phyloP scores from a whole-genome alignment of 2,113 vertebrate genomes.

The Lepisosteus osseus region DNA sequence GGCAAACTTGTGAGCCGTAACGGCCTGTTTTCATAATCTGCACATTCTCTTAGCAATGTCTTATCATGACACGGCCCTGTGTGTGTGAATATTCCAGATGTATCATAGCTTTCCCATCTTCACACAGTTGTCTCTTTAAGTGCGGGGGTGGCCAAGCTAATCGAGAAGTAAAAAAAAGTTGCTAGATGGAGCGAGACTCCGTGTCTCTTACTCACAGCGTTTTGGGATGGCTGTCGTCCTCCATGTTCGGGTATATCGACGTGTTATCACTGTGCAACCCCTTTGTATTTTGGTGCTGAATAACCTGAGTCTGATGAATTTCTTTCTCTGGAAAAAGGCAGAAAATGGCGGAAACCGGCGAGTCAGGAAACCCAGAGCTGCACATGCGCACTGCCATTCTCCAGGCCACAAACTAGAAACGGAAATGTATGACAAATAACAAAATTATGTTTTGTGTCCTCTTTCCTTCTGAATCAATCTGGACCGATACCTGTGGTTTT shows the following conservation, averaged over 20 bases:
- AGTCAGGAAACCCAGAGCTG: slow-evolving; percentile 37
- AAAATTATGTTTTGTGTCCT: background rate
- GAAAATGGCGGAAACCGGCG: slow-evolving; percentile 52
- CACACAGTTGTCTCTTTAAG: background rate
- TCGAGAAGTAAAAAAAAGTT: background rate
- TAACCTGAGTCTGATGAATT: slow-evolving; percentile 26
- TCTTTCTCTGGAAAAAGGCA: slow-evolving; percentile 31
- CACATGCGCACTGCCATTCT: slow-evolving; percentile 31
- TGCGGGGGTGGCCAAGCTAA: background rate
- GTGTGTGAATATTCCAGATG: background rate
- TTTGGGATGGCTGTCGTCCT: slow-evolving; percentile 67
- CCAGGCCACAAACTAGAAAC: background rate
- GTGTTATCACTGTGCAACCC: slow-evolving; percentile 28
- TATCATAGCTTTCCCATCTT: background rate
- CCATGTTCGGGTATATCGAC: slow-evolving; percentile 49
- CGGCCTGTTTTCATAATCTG: background rate
- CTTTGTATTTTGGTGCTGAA: slow-evolving; percentile 21
- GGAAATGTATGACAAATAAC: slow-evolving; percentile 6
- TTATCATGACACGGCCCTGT: background rate
- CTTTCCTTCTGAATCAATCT: background rate
- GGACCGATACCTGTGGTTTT: background rate
- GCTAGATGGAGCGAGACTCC: background rate
- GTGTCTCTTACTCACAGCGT: slow-evolving; percentile 61
- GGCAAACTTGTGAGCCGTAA: no score
- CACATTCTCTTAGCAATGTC: background rate